Percentiles rank a stretch among this genome's conserved stretches.
Evolutionary conservation across 30 jellyfish, hydroid and myxozoan genomes (phyloP).

Genomic region (Nemopilema nomurai): DNA sequence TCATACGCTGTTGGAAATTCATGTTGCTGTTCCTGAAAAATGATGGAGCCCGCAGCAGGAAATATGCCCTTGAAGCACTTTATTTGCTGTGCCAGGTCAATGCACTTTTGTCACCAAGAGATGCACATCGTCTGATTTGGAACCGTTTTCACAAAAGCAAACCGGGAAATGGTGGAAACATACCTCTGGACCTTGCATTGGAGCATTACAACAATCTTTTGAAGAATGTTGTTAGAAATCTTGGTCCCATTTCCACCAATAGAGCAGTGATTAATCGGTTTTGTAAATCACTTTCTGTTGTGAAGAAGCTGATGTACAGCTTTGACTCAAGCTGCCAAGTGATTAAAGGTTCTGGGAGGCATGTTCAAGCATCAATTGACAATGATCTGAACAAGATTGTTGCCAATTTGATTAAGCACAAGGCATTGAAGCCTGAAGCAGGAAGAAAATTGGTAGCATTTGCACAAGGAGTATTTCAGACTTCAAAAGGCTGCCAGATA

Average conservation of each 20-base stretch:
- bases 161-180: conserved; percentile 50
- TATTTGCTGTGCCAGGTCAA: conserved; percentile 26
- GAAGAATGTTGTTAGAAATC: conserved; percentile 16
- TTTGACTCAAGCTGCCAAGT: conserved; percentile 9
- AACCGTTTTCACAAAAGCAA: conserved; percentile 29
- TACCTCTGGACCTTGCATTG: conserved; percentile 46
- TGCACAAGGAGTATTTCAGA: conserved; percentile 15
- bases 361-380: conserved; percentile 8
- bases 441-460: conserved; percentile 22
- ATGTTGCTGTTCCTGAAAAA: conserved; percentile 28
- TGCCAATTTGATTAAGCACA: conserved; percentile 16
- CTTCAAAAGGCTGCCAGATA: conserved; percentile 5
- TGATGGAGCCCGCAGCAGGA: conserved; percentile 38
- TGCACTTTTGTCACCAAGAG: conserved; percentile 39
- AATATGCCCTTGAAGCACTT: conserved; percentile 56
- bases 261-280: conserved; percentile 1
- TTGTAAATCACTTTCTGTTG: conserved; percentile 32
- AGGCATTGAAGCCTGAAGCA: conserved; percentile 12
- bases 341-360: conserved; percentile 44
- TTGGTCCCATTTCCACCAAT: conserved; percentile 41
- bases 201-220: conserved; percentile 35
- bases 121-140: conserved; percentile 31
- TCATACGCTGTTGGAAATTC: conserved; percentile 41
- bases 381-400: conserved; percentile 47
- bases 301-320: conserved; percentile 22